Percentiles rank a stretch among this genome's conserved stretches.
Evolutionary conservation across 2,888 invertebrate species (phyloP).

Genomic region (Syrphus vitripennis): DNA sequence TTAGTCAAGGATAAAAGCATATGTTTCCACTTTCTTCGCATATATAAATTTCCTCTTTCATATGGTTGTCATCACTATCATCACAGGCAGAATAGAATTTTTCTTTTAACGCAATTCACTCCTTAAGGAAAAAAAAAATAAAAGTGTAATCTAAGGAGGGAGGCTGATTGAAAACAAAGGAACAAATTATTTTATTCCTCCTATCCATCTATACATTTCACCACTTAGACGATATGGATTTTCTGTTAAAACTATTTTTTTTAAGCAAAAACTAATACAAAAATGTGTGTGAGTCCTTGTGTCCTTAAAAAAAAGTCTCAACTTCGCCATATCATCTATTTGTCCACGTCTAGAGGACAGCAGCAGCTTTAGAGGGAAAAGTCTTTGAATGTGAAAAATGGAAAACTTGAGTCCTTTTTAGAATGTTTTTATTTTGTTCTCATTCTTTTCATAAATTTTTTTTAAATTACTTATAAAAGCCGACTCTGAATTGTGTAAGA

Average conservation of each 20-base stretch:
- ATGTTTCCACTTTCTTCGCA: conserved; percentile 13
- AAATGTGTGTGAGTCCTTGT: no score
- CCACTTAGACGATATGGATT: background rate
- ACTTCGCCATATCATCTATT: background rate
- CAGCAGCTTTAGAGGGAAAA: no score
- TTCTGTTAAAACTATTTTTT: background rate
- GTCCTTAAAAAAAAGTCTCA: background rate
- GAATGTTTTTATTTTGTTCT: background rate
- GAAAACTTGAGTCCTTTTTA: conserved; percentile 41
- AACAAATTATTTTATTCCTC: conserved; percentile 21
- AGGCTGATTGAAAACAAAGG: conserved; percentile 40
- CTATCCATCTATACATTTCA: background rate
- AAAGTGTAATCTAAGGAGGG: conserved; percentile 38
- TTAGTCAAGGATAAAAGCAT: conserved; percentile 11
- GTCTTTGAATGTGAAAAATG: conserved; percentile 12
- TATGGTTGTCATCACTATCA: background rate
- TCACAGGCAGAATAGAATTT: background rate
- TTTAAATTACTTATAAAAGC: conserved; percentile 19
- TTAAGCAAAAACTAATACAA: background rate
- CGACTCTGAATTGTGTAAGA: conserved; percentile 3
- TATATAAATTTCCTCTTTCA: background rate
- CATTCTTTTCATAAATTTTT: conserved; percentile 7
- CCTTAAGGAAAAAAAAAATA: background rate
- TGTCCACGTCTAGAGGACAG: conserved; percentile 25
- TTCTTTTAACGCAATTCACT: conserved; percentile 1